phyloP scores from a whole-genome alignment of 2,797 vertebrate species.

The Gymnopithys bicolor region DNA sequence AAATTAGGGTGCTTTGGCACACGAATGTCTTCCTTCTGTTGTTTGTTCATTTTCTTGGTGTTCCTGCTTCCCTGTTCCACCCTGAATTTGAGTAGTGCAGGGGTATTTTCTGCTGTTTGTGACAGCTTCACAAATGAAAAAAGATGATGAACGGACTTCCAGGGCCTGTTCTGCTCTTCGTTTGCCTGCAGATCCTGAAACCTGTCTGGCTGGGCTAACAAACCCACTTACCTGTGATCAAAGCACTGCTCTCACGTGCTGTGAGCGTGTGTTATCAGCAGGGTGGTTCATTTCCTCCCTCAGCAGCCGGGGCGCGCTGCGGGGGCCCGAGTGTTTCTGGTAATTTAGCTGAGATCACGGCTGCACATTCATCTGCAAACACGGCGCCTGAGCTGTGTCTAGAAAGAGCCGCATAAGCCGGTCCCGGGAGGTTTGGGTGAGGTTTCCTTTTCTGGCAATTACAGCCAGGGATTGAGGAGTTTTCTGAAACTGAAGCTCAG shows the following conservation, averaged over 20 bases:
- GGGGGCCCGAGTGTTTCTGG: slow-evolving; percentile 70
- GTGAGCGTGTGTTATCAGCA: neutral
- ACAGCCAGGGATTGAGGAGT: neutral
- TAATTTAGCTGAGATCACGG: slow-evolving; percentile 58
- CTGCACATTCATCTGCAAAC: slow-evolving; percentile 52
- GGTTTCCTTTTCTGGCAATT: slow-evolving; percentile 51
- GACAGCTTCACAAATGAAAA: neutral
- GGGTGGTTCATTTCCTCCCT: slow-evolving; percentile 61
- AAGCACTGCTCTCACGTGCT: neutral
- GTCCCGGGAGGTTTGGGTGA: slow-evolving; percentile 16
- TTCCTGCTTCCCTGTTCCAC: neutral
- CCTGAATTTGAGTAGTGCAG: neutral
- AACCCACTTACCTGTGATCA: slow-evolving; percentile 10
- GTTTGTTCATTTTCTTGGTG: neutral
- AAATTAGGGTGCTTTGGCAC: neutral
- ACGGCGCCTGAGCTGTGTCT: slow-evolving; percentile 40
- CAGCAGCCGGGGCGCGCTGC: neutral
- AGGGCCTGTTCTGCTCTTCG: neutral
- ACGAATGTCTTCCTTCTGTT: neutral
- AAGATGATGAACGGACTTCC: neutral
- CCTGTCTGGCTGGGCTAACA: slow-evolving; percentile 38
- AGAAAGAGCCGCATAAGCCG: slow-evolving; percentile 16
- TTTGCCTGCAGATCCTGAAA: neutral
- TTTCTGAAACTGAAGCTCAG: neutral
- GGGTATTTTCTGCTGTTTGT: neutral